phyloP scores from a whole-genome alignment of 2,888 invertebrate species.

The Stictocephala bisonia region DNA sequence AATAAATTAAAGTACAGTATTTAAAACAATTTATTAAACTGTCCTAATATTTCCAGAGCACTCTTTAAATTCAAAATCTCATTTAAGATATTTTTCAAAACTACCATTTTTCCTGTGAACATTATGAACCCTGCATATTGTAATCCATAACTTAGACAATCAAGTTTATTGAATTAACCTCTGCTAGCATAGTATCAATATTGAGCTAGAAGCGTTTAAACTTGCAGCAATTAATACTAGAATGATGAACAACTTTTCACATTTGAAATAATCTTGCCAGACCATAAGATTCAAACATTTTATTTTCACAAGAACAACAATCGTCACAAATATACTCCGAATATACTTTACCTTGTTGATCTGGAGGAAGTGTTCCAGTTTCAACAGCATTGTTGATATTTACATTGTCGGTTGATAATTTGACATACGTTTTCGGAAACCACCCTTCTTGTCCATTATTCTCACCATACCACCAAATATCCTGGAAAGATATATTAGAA shows the following conservation, averaged over 20 bases:
- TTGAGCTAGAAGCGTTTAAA: not conserved
- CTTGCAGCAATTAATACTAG: no score
- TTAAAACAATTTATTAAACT: no score
- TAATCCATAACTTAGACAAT: no score
- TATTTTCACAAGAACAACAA: no score
- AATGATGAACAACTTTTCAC: not conserved
- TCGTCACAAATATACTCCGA: no score
- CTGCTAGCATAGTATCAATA: not conserved
- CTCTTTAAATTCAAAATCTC: no score
- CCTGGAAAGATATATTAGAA: conserved; percentile 62
- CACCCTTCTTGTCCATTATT: conserved; percentile 68
- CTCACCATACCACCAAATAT: conserved; percentile 74
- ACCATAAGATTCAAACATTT: not conserved
- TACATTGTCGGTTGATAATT: conserved; percentile 57
- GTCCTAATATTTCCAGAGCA: no score
- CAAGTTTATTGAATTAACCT: no score
- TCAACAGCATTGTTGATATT: conserved; percentile 56
- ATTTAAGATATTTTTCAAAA: no score
- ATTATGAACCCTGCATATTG: no score
- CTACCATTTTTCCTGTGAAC: no score
- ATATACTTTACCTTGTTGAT: conserved; percentile 44
- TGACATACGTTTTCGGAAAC: conserved; percentile 73
- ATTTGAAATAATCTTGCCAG: not conserved
- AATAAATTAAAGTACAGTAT: no score
- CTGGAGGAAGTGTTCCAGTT: conserved; percentile 52